A percentile compares a stretch with the other conserved stretches of the same genome.
phyloP scores from a whole-genome alignment of 2,113 vertebrate species.

The Chamaea fasciata region DNA sequence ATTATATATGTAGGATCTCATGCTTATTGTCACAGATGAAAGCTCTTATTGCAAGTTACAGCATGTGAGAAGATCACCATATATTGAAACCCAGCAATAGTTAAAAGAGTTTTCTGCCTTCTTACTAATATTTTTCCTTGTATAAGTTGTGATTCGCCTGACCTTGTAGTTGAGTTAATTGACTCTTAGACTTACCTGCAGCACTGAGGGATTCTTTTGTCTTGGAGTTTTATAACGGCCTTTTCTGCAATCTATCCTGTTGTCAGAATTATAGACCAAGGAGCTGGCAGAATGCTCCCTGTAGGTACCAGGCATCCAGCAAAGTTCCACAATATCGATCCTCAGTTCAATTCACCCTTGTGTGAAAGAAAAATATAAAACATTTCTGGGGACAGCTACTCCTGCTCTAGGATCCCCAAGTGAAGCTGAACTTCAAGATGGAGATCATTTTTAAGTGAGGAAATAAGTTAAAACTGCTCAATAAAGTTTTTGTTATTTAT shows the following conservation, averaged over 20 bases:
- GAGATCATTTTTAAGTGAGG: neutral
- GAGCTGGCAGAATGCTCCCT: conserved; percentile 16
- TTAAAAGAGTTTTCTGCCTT: neutral
- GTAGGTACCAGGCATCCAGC: neutral
- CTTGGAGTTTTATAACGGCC: neutral
- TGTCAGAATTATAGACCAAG: conserved; percentile 44
- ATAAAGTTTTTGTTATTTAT: neutral
- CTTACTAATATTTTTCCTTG: neutral
- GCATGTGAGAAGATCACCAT: accelerated
- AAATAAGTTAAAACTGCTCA: conserved; percentile 2
- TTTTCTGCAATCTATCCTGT: neutral
- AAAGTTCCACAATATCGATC: conserved; percentile 24
- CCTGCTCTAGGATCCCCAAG: neutral
- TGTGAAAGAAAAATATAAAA: conserved; percentile 17
- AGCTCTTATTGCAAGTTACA: neutral
- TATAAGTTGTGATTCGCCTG: neutral
- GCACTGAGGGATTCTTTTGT: neutral
- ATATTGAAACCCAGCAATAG: neutral
- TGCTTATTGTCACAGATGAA: neutral
- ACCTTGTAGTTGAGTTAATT: conserved; percentile 15
- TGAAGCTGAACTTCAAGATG: neutral
- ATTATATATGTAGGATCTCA: neutral
- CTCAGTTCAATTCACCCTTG: conserved; percentile 12
- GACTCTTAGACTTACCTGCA: neutral
- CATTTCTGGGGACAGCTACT: neutral